Base-by-base conservation (phyloP, 2,888 invertebrate genomes). In the Spilosoma lubricipeda region DNA sequence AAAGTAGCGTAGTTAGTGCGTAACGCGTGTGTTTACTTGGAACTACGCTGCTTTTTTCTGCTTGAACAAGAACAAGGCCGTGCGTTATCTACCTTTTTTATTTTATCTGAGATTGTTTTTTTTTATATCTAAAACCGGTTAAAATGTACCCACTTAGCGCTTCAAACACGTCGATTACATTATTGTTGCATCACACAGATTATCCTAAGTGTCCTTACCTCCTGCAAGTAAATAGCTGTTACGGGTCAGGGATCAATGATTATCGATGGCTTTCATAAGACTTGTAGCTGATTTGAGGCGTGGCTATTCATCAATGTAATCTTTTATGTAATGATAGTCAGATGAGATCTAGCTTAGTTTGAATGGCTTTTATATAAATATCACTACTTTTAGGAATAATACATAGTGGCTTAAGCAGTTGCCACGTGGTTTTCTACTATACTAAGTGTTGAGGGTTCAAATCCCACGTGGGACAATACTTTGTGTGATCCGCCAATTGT, bases 201-300 rank as follows among this genome's bases (percentile, higher is more conserved):
- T 66, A 36, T 71, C 27, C 39, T 56, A 67, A 36, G 36, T 8
- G 67, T 52, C 64, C 72, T 67, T 59, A 27, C 42, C 18, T 52
- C 18, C 15, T 45, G 30, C 68, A 23, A n/a, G 42, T 45, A 71
- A 66, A 56, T 63, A 30, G 59, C 39, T 73, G 70, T 39, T 65
- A 66, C 39, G 36, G 72, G 75, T 70, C 70, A 72, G 36, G 30
- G 72, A 70, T 76, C 69, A 76, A 33, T 56, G 67, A 64, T 73
- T 66, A 72, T 30, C 52, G 23, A 18, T 48, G 18, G 27, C 69
- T 76, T 72, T 70, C 72, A 67, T 39, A 72, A 76, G 45, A 48
- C 69, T 23, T 64, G 68, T 56, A n/a, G 45, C 45, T 66, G 15
- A 65, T 42, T 64, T 59, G 42, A 72, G 75, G 69, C 11, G 69